phyloP scores from a whole-genome alignment of 2,888 invertebrate species.

The Dorcus hopei region DNA sequence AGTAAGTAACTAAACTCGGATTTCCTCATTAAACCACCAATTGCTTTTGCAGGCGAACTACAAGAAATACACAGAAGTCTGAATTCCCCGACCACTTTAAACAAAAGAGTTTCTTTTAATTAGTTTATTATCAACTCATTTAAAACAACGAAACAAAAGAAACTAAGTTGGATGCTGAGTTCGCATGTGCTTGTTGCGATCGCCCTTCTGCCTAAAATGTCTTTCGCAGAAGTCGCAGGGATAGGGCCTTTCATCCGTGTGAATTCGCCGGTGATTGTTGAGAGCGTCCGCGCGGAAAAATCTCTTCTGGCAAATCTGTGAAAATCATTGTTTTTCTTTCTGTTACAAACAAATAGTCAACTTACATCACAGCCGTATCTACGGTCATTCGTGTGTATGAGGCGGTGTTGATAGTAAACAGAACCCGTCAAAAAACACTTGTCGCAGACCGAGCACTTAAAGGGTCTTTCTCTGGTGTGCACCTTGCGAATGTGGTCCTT shows the following conservation, averaged over 20 bases:
- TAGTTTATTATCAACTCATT: too few species aligned
- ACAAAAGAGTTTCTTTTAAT: too few species aligned
- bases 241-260: conserved; percentile 59
- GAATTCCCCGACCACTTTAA: too few species aligned
- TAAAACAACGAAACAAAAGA: background rate
- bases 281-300: conserved; percentile 64
- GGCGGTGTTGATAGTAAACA: conserved; percentile 61
- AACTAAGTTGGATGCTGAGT: conserved; percentile 50
- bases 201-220: conserved; percentile 57
- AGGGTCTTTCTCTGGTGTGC: conserved; percentile 62
- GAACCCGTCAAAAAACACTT: conserved; percentile 63
- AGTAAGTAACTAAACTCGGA: too few species aligned
- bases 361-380: conserved; percentile 61
- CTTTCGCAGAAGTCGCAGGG: conserved; percentile 53
- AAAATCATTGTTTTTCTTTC: background rate
- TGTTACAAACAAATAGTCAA: background rate
- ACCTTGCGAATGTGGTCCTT: conserved; percentile 64
- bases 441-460: conserved; percentile 59
- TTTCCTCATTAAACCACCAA: too few species aligned
- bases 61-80: too few species aligned
- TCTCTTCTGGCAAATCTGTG: conserved; percentile 56
- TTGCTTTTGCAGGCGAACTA: too few species aligned
- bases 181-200: conserved; percentile 56
- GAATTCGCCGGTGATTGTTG: conserved; percentile 61
- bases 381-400: conserved; percentile 62